Conservation (phyloP, 1,140 invertebrate genomes). For the Oryzaephilus surinamensis region DNA sequence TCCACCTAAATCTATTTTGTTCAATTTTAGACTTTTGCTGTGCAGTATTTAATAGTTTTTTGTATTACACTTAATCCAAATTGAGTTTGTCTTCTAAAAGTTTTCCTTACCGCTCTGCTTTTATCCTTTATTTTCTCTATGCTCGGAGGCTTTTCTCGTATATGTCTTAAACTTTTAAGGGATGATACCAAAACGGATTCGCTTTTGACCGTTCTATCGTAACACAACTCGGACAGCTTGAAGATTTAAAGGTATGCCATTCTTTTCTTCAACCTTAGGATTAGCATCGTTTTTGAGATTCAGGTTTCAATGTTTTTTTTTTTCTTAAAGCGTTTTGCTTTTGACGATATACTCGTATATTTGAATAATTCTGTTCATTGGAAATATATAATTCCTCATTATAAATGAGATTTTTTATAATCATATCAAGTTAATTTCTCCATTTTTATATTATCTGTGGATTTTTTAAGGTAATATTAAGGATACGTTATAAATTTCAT, state of each 20-base stretch:
- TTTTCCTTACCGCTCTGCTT: constrained; percentile 19
- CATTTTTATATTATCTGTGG: too few relatives aligned
- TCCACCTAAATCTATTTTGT: too few relatives aligned
- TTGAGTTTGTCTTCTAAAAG: constrained; percentile 24
- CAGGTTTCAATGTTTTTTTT: too few relatives aligned
- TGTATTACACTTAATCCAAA: constrained; percentile 28
- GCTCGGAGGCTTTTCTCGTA: constrained; percentile 13
- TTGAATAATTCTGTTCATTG: too few relatives aligned
- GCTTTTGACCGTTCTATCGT: constrained; percentile 21
- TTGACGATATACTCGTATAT: too few relatives aligned
- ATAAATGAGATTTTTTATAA: too few relatives aligned
- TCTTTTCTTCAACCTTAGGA: too few relatives aligned
- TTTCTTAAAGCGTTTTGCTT: too few relatives aligned
- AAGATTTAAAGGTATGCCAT: constrained; percentile 10
- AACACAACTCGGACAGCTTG: constrained; percentile 6
- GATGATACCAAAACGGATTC: constrained; percentile 23
- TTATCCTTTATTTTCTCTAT: constrained; percentile 14
- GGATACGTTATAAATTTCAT: constrained; percentile 9
- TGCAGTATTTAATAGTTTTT: constrained; percentile 26
- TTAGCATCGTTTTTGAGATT: background rate
- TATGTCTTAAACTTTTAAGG: constrained; percentile 20
- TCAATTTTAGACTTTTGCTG: constrained; percentile 22
- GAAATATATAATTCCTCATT: too few relatives aligned
- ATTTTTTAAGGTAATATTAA: too few relatives aligned
- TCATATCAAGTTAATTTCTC: too few relatives aligned